These are phyloP conservation scores for Chrysotoxum bicinctum DNA, from an alignment of 2,888 invertebrate species.

Conservation along the genomic window DNA sequence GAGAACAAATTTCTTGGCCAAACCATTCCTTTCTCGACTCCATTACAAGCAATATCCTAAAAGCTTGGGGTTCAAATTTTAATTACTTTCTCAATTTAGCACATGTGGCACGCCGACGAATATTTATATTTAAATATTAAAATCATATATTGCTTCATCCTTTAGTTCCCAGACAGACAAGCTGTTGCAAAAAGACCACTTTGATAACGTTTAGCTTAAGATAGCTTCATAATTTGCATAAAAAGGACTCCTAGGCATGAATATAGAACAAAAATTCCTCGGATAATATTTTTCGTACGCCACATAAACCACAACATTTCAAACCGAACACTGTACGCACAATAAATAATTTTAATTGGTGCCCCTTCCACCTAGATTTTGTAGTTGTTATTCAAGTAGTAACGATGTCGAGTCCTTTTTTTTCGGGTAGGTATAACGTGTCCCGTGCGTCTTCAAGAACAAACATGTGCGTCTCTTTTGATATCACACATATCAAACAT, in stretches of 20 bases:
- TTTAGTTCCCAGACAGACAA: background rate
- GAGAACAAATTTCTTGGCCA: background rate
- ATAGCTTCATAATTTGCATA: slow-evolving; percentile 47
- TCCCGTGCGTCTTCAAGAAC: background rate
- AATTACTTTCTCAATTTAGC: slow-evolving; percentile 31
- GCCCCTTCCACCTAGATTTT: slow-evolving; percentile 9
- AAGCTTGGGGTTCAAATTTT: slow-evolving; percentile 11
- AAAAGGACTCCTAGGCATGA: slow-evolving; percentile 30
- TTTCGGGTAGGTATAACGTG: background rate
- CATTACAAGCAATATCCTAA: background rate
- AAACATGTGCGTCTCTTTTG: slow-evolving; percentile 17
- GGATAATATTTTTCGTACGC: background rate
- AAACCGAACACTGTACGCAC: slow-evolving; percentile 1
- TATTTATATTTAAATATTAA: slow-evolving; percentile 18
- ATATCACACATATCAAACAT: slow-evolving; percentile 21
- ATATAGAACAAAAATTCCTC: background rate
- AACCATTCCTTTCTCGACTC: background rate
- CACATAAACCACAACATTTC: slow-evolving; percentile 1
- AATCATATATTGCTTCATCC: slow-evolving; percentile 12
- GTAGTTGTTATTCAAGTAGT: background rate
- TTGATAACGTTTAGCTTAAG: background rate
- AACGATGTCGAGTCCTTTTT: slow-evolving; percentile 26
- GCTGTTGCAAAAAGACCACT: slow-evolving; percentile 40
- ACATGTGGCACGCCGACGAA: background rate
- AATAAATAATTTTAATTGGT: slow-evolving; percentile 50